phyloP scores from a whole-genome alignment of 2,113 vertebrate genomes.

The Xenopus laevis region DNA sequence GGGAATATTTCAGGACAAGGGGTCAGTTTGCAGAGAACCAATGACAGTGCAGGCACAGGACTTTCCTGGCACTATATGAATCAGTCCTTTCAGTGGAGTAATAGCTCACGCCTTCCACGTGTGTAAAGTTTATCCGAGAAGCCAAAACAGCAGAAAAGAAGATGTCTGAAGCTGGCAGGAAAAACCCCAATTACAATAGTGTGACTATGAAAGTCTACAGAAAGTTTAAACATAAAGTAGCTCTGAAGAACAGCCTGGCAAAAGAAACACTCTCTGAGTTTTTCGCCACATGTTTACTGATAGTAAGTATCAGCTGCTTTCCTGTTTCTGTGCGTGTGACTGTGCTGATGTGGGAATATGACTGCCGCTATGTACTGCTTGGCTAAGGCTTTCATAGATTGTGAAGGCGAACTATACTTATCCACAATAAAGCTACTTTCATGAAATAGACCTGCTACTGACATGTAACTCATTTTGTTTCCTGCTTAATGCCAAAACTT shows the following conservation, averaged over 20 bases:
- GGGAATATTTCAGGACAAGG: slow-evolving; percentile 51
- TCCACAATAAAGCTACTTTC: too few relatives aligned
- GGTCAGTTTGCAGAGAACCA: slow-evolving; percentile 55
- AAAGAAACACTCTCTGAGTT: slow-evolving; percentile 90
- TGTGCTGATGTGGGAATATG: slow-evolving; percentile 28
- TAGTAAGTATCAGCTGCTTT: slow-evolving; percentile 81
- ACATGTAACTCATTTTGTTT: too few relatives aligned
- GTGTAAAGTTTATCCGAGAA: slow-evolving; percentile 55
- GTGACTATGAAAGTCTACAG: slow-evolving; percentile 67
- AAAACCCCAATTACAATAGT: slow-evolving; percentile 52
- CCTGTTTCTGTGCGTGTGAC: slow-evolving; percentile 39
- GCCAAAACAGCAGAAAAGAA: slow-evolving; percentile 49
- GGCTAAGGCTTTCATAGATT: not conserved
- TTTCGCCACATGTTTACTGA: slow-evolving; percentile 86
- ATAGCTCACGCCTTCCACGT: slow-evolving; percentile 54
- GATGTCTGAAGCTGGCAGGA: slow-evolving; percentile 49
- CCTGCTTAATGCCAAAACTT: too few relatives aligned
- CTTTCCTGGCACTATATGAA: slow-evolving; percentile 49
- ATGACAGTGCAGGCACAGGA: slow-evolving; percentile 50
- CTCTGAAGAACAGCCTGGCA: slow-evolving; percentile 72
- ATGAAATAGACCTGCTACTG: too few relatives aligned
- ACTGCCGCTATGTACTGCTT: not conserved
- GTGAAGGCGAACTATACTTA: too few relatives aligned
- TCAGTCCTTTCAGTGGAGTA: slow-evolving; percentile 31
- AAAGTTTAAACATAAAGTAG: slow-evolving; percentile 72